Base-by-base conservation (phyloP, 2,113 vertebrate genomes). In the Salvelinus sp. region DNA sequence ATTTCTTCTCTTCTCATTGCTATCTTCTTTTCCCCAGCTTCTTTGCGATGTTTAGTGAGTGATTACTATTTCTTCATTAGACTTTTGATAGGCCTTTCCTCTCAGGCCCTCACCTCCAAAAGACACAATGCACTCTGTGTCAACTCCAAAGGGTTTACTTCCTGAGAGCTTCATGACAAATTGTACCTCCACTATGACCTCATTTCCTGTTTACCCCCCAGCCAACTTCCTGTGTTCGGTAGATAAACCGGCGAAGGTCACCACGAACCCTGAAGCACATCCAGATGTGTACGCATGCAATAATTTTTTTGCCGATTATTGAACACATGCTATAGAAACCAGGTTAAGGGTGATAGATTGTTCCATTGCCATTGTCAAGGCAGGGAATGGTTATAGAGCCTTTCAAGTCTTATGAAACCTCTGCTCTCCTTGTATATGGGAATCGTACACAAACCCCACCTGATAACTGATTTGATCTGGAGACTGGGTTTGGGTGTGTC, bases 171-270 rank as follows among this genome's bases (percentile, higher is more conserved):
- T 80, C 66, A 78, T 30, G 50, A 1, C 6, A 44, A 48, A 47
- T 16, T 20, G 38, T 13, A 48, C 38, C 68, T 22, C 30, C 30
- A 72, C 64, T 13, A 62, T 60, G 60, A 83, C 62, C 72, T 72
- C 2, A 78, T 69, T 82, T 82, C 77, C 76, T 76, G 22, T 79
- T 78, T 57, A 25, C 60, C 58, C 13, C 38, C 48, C 16, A 4
- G 14, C 47, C 6, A 18, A 76, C 50, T 70, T 81, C 69, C 77
- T 80, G 48, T 30, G 69, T 70, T 33, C 7, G 18, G 12, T 18
- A 68, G 30, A 38, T 33, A 18, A 68, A 68, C 28, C 65, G 1
- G 4, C 2, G 30, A 18, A 44, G 27, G 25, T 66, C 64, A 66
- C 64, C 23, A 16, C 16, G 13, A 66, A 25, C 27, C n/a, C 62